Evolutionary conservation across 2,113 vertebrate genomes (phyloP).

Genomic region (Rhipidura dahli): DNA sequence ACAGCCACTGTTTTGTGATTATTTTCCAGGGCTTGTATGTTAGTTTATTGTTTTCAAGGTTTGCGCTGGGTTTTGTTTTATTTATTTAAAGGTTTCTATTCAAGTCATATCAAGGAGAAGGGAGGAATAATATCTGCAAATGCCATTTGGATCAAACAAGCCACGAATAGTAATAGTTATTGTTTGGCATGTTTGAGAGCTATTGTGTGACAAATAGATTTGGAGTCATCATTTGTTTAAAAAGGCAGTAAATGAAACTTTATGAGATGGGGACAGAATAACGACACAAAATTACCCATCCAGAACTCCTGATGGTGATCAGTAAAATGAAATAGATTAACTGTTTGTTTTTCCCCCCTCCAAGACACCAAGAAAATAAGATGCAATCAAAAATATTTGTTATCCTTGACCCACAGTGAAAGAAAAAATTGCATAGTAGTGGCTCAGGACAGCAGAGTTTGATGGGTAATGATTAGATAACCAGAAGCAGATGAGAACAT

Average conservation of each 20-base stretch:
- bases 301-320: conserved; percentile 61
- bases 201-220: conserved; percentile 70
- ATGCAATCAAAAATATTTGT: conserved; percentile 31
- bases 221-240: conserved; percentile 71
- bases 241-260: conserved; percentile 72
- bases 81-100: conserved; percentile 60
- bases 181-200: conserved; percentile 53
- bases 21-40: conserved; percentile 26
- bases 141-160: conserved; percentile 54
- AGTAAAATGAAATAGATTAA: conserved; percentile 69
- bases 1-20: conserved; percentile 35
- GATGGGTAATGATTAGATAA: conserved; percentile 34
- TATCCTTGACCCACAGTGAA: conserved; percentile 37
- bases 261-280: conserved; percentile 61
- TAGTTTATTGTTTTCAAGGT: conserved; percentile 24
- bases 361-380: neutral
- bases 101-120: conserved; percentile 11
- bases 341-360: neutral
- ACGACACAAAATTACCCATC: conserved; percentile 61
- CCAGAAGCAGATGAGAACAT: neutral
- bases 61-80: conserved; percentile 43
- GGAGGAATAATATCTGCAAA: conserved; percentile 48
- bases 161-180: conserved; percentile 47
- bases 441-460: neutral
- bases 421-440: neutral